Percentiles rank a stretch among this genome's conserved stretches.
Evolutionary conservation across 1,140 invertebrate genomes (phyloP).

Genomic region (Holcopasites calliopsidis): DNA sequence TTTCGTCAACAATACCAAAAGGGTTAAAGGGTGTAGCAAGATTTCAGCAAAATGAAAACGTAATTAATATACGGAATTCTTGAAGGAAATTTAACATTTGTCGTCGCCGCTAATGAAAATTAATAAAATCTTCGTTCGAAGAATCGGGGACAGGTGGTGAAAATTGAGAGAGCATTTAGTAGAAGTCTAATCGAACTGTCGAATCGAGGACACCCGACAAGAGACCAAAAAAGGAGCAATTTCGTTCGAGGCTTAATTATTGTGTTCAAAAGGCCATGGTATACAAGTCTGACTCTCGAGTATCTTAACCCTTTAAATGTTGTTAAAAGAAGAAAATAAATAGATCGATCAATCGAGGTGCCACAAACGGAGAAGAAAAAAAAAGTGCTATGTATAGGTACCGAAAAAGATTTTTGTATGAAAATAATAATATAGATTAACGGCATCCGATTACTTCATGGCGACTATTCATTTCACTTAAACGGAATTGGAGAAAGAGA

Average conservation of each 20-base stretch:
- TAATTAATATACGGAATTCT: too few relatives aligned
- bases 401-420: constrained; percentile 7
- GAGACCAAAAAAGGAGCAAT: constrained; percentile 32
- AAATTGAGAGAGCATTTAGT: neutral
- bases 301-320: neutral
- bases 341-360: neutral
- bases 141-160: neutral
- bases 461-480: neutral
- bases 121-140: neutral
- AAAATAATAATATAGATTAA: constrained; percentile 16
- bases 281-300: constrained; percentile 32
- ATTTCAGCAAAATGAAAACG: too few relatives aligned
- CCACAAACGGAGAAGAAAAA: too few relatives aligned
- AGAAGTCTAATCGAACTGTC: neutral
- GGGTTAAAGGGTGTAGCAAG: too few relatives aligned
- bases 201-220: neutral
- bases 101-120: too few relatives aligned
- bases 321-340: neutral
- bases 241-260: constrained; percentile 55
- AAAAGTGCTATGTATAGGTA: neutral
- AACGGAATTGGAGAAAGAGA: neutral
- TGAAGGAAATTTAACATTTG: too few relatives aligned
- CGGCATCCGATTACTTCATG: constrained; percentile 11
- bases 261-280: constrained; percentile 52
- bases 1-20: too few relatives aligned